phyloP scores from a whole-genome alignment of 2,797 vertebrate species.

The Urophycis tenuis region DNA sequence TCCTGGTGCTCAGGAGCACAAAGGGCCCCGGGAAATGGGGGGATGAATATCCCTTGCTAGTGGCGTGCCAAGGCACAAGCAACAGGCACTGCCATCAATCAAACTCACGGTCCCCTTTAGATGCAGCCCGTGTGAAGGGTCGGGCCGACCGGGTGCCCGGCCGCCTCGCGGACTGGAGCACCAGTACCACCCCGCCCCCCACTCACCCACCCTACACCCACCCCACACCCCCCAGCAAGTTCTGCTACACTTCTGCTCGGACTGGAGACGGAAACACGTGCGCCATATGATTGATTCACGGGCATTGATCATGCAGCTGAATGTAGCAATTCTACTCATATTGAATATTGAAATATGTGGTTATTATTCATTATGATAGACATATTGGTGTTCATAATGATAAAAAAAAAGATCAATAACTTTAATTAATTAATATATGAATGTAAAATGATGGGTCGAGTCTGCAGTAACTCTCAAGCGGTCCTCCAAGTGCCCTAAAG shows the following conservation, averaged over 20 bases:
- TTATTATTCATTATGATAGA: not conserved
- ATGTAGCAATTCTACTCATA: not conserved
- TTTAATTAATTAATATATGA: too few species aligned
- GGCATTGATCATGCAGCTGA: not conserved
- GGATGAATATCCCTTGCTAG: conserved; percentile 59
- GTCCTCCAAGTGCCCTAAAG: too few species aligned
- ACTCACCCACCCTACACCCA: too few species aligned
- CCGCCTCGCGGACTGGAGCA: conserved; percentile 20
- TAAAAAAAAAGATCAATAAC: not conserved
- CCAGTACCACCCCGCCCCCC: too few species aligned
- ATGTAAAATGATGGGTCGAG: not conserved
- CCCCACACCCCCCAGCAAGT: not conserved
- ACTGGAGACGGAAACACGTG: not conserved
- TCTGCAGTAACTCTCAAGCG: not conserved
- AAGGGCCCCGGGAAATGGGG: conserved; percentile 70
- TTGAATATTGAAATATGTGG: not conserved
- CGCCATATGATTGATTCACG: not conserved
- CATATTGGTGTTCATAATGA: not conserved
- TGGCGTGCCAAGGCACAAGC: conserved; percentile 63
- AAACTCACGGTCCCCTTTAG: conserved; percentile 44
- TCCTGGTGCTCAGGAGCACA: conserved; percentile 54
- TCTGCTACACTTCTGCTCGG: not conserved
- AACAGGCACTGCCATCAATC: conserved; percentile 70
- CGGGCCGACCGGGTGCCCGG: not conserved
- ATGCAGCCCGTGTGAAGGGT: conserved; percentile 32